A percentile compares a stretch with the other conserved stretches of the same genome.
phyloP scores from a whole-genome alignment of 1,140 invertebrate genomes.

The Ephestia elutella region DNA sequence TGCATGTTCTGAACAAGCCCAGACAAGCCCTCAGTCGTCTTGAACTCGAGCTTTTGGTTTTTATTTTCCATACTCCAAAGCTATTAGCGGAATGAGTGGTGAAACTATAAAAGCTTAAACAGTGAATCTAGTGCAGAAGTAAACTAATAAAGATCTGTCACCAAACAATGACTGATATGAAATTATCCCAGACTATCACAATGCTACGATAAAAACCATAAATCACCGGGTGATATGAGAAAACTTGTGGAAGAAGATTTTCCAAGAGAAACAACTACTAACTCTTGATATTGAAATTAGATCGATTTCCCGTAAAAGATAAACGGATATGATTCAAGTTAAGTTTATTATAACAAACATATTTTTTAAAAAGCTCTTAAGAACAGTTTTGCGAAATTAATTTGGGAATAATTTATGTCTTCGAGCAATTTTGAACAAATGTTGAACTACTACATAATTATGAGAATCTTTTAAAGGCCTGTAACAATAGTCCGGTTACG shows the following conservation, averaged over 20 bases:
- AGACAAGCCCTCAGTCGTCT: not conserved
- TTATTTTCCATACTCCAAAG: not conserved
- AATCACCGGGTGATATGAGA: slow-evolving; percentile 3
- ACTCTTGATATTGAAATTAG: not conserved
- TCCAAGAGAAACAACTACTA: not conserved
- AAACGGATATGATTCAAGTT: no score
- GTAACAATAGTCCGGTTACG: slow-evolving; percentile 30
- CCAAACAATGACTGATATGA: not conserved
- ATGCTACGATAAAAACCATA: slow-evolving; percentile 5
- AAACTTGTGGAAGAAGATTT: not conserved
- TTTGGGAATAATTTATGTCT: slow-evolving; percentile 18
- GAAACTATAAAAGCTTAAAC: not conserved
- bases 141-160: slow-evolving; percentile 2
- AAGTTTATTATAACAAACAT: no score
- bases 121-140: not conserved
- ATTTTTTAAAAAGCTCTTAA: not conserved
- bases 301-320: not conserved
- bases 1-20: slow-evolving; percentile 22
- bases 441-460: slow-evolving; percentile 21
- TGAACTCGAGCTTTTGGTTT: not conserved
- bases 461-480: slow-evolving; percentile 24
- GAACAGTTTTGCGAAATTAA: slow-evolving; percentile 5
- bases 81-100: not conserved
- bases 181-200: not conserved
- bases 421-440: slow-evolving; percentile 25